A percentile compares a stretch with the other conserved stretches of the same genome.
phyloP scores from a whole-genome alignment of 2,888 invertebrate genomes.

The Erebia aethiops region DNA sequence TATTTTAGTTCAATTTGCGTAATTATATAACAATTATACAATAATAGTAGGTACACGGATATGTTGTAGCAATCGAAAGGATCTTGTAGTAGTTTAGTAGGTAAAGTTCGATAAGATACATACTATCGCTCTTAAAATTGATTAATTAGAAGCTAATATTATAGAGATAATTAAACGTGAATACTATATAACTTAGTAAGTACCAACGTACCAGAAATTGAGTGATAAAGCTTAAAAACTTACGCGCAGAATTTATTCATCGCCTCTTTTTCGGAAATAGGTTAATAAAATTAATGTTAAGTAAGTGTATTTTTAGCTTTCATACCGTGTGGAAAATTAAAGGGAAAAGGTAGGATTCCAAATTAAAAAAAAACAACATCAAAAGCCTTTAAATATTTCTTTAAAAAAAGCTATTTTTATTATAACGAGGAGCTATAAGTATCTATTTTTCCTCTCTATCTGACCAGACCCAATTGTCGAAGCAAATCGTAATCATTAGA shows the following conservation, averaged over 20 bases:
- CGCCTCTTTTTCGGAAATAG: too few relatives aligned
- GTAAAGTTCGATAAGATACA: not conserved
- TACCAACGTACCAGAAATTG: not conserved
- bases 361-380: slow-evolving; percentile 17
- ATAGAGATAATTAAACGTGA: slow-evolving; percentile 2
- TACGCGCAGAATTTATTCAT: too few relatives aligned
- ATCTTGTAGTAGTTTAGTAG: slow-evolving; percentile 16
- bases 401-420: not conserved
- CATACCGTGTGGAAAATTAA: not conserved
- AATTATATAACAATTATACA: slow-evolving; percentile 44
- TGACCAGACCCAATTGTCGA: too few relatives aligned
- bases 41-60: slow-evolving; percentile 42
- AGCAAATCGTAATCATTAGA: too few relatives aligned
- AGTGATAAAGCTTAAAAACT: not conserved
- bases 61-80: slow-evolving; percentile 39
- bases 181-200: not conserved
- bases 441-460: too few relatives aligned
- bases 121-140: not conserved
- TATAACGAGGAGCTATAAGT: not conserved
- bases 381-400: slow-evolving; percentile 13
- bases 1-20: slow-evolving; percentile 30
- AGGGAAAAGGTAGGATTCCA: not conserved
- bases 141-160: not conserved
- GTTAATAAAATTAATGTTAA: not conserved
- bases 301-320: not conserved